Percentiles rank a stretch among this genome's conserved stretches.
Evolutionary conservation across 1,140 invertebrate genomes (phyloP).

Genomic region (Planococcus citri): DNA sequence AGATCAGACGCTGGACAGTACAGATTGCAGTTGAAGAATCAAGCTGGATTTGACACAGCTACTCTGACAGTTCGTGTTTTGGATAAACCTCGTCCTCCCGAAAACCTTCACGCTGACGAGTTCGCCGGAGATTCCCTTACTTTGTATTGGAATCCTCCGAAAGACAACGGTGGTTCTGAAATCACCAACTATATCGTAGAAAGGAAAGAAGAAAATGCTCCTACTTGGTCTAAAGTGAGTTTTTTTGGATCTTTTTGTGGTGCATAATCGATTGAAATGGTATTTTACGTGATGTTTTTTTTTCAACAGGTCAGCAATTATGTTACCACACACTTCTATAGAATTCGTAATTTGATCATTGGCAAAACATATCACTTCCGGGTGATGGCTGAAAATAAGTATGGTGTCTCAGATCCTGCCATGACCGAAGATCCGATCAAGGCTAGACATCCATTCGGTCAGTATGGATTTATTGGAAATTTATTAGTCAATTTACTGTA

Average conservation of each 20-base stretch:
- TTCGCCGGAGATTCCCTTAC: slow-evolving; percentile 91
- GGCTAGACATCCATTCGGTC: slow-evolving; percentile 89
- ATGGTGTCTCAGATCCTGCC: slow-evolving; percentile 86
- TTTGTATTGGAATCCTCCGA: slow-evolving; percentile 89
- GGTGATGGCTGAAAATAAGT: slow-evolving; percentile 94
- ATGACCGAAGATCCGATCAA: slow-evolving; percentile 74
- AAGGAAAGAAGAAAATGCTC: slow-evolving; percentile 68
- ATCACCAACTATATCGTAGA: slow-evolving; percentile 96
- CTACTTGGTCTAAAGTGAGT: slow-evolving; percentile 67
- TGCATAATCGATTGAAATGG: neutral
- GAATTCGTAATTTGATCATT: slow-evolving; percentile 80
- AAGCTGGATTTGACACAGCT: slow-evolving; percentile 86
- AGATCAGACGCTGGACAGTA: slow-evolving; percentile 84
- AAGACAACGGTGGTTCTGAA: slow-evolving; percentile 86
- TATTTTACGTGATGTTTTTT: slow-evolving; percentile 12
- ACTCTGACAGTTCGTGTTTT: slow-evolving; percentile 88
- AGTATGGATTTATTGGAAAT: slow-evolving; percentile 22
- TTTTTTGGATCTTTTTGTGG: neutral
- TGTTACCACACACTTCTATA: slow-evolving; percentile 71
- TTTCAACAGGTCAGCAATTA: slow-evolving; percentile 64
- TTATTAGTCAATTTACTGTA: too few relatives aligned
- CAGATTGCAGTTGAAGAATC: slow-evolving; percentile 82
- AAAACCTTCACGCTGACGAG: slow-evolving; percentile 78
- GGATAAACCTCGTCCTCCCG: slow-evolving; percentile 76
- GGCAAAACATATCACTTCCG: slow-evolving; percentile 92